Base-by-base conservation (phyloP, 2,797 vertebrate species). In the Sebastes reedi region DNA sequence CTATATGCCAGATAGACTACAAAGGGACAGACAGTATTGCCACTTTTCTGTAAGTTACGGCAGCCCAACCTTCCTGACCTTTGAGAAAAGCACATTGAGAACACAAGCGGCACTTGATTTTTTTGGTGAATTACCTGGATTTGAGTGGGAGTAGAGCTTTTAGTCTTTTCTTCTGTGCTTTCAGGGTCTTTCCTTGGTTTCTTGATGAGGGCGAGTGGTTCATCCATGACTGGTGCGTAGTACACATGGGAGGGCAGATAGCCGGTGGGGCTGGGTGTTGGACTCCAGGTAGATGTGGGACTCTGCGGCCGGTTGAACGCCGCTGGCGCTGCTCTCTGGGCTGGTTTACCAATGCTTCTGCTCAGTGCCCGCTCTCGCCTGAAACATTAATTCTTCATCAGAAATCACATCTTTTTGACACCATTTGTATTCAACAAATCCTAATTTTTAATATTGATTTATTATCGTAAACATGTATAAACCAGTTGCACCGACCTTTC, bases 131-230 rank as follows among this genome's bases (percentile, higher is more conserved):
- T 89, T 92, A 96, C 96, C 96, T 96, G 96, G 60, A 93, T 92
- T 68, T 95, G 94, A 83, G 83, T 79, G 39, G 84, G 22, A 22
- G 85, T 52, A 5, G 87, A 50, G 71, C 76, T 82, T 72, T 91
- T 93, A 25, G 79, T 87, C 84, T 92, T 93, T 3, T 91, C 89
- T 39, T 93, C 91, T 71, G 77, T n/a, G 54, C 69, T 91, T 55
- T 93, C 92, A 3, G 89, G 77, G 25, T 94, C 94, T 76, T 92
- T 94, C 72, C 90, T 93, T 9, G 95, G 95, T 88, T 96, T 96
- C 89, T 96, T 96, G 88, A 96, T 95, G 81, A 96, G 95, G 18
- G 95, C 96, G 2, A 96, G 92, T 2, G 96, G 96, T 84, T 96
- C 95, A 2, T 96, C 96, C 92, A 95, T 94, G 72, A 92, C 82